phyloP scores from a whole-genome alignment of 2,888 invertebrate genomes.

The Calliscelio sp. region DNA sequence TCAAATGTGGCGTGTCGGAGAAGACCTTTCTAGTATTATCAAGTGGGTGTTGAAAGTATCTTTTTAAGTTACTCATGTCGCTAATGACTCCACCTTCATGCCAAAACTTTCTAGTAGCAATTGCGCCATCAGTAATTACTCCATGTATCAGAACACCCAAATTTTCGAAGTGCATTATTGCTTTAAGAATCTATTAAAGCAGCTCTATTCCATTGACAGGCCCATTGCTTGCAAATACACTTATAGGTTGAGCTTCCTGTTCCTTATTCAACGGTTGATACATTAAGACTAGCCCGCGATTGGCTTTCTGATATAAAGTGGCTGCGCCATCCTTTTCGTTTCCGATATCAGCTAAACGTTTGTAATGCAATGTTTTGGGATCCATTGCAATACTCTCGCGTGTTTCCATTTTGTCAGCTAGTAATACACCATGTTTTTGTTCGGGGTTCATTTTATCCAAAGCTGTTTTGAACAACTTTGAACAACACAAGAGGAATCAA shows the following conservation, averaged over 20 bases:
- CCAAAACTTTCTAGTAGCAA: background rate
- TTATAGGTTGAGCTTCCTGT: background rate
- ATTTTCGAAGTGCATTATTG: background rate
- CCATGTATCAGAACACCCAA: background rate
- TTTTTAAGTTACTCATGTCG: background rate
- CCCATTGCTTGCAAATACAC: background rate
- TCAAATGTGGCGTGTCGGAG: background rate
- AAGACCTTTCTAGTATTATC: background rate
- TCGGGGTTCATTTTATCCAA: background rate
- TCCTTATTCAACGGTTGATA: background rate
- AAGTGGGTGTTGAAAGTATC: background rate
- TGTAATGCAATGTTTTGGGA: constrained; percentile 12
- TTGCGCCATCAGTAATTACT: background rate
- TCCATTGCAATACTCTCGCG: constrained; percentile 20
- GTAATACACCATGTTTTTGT: constrained; percentile 15
- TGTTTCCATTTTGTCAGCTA: constrained; percentile 36
- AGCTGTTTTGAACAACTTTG: constrained; percentile 14
- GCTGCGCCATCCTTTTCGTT: background rate
- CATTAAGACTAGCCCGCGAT: background rate
- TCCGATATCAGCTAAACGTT: constrained; percentile 33
- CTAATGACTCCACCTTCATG: background rate
- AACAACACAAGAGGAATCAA: constrained; percentile 26
- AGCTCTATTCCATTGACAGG: background rate
- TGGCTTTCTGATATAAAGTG: background rate
- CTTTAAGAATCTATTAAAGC: background rate